Percentiles rank a stretch among this genome's conserved stretches.
phyloP scores from a whole-genome alignment of 2,113 vertebrate genomes.

The Varanus salvator region DNA sequence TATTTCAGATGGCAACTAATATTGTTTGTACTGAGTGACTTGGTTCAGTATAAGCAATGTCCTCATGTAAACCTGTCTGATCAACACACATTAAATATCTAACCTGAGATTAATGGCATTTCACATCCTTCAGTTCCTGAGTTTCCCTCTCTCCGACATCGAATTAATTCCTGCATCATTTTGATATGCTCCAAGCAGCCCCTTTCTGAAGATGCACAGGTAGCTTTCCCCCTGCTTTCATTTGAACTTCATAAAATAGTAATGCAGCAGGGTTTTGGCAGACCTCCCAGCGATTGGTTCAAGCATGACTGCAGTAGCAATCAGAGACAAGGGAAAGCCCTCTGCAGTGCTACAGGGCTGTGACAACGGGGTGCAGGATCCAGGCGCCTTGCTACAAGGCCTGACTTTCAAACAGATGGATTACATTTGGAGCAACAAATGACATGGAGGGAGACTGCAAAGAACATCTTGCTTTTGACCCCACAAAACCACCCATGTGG shows the following conservation, averaged over 20 bases:
- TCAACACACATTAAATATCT: background rate
- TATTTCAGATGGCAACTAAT: background rate
- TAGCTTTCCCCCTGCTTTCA: background rate
- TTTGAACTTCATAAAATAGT: constrained; percentile 21
- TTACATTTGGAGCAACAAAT: background rate
- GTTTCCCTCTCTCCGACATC: background rate
- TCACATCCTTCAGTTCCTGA: background rate
- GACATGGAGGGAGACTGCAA: background rate
- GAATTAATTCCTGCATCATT: background rate
- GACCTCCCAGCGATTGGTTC: background rate
- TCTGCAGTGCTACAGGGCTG: background rate
- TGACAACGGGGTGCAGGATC: background rate
- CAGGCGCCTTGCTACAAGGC: background rate
- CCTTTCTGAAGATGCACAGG: background rate
- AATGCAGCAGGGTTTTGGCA: constrained; percentile 15
- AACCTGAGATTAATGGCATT: background rate
- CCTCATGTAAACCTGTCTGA: background rate
- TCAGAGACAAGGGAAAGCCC: background rate
- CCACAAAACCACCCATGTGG: background rate
- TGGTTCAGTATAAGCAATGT: background rate
- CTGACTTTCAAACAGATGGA: background rate
- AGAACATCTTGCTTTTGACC: background rate
- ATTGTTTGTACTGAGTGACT: background rate
- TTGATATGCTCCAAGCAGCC: background rate
- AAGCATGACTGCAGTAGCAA: background rate